phyloP scores from a whole-genome alignment of 1,140 invertebrate genomes.

The Planococcus citri region DNA sequence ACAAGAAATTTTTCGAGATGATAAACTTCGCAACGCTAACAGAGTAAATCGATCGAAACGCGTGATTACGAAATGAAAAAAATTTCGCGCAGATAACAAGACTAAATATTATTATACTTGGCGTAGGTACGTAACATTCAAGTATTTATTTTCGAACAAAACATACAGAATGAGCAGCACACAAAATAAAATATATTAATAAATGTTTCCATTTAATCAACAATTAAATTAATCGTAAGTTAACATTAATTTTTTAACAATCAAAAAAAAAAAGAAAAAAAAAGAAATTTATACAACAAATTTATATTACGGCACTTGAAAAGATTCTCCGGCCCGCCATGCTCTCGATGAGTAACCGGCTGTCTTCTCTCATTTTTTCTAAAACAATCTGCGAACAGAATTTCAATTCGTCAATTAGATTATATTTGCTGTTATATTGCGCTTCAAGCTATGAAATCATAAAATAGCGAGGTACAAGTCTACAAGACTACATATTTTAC shows the following conservation, averaged over 20 bases:
- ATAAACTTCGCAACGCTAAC: not conserved
- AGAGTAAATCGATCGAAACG: not conserved
- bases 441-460: too few species aligned
- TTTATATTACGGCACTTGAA: too few species aligned
- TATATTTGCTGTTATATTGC: too few species aligned
- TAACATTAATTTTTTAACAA: not conserved
- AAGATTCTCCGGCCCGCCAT: too few species aligned
- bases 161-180: not conserved
- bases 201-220: not conserved
- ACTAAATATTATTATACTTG: too few species aligned
- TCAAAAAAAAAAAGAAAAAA: not conserved
- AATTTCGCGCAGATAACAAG: not conserved
- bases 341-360: too few species aligned
- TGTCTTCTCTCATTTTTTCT: too few species aligned
- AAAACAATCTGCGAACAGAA: too few species aligned
- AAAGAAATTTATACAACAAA: not conserved
- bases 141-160: not conserved
- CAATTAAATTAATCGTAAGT: conserved; percentile 3
- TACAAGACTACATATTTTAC: too few species aligned
- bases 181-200: conserved; percentile 5
- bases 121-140: not conserved
- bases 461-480: too few species aligned
- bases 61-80: not conserved
- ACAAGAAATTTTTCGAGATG: not conserved
- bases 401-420: too few species aligned